Base-by-base conservation (phyloP, 1,140 invertebrate genomes). In the Lanistes nyassanus region DNA sequence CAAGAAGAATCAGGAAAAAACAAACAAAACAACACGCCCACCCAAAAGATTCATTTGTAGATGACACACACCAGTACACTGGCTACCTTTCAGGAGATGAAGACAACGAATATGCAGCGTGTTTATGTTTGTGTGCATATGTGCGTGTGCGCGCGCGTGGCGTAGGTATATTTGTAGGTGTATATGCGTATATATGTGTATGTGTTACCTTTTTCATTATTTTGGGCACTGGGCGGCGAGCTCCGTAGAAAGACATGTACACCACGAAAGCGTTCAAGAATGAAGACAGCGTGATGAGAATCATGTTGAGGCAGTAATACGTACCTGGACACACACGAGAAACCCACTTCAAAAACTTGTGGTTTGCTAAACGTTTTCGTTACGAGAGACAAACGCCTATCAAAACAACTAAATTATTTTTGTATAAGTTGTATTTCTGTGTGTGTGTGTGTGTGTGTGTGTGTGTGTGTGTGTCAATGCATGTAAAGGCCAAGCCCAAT, bases 281-380 rank as follows among this genome's bases (percentile, higher is more conserved):
- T 58, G 88, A 88, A 56, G 89, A 90, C 74, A 89, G 80, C 5
- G 89, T 89, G 47, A 90, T 90, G 66, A 90, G 80, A 29, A 88
- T 81, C 89, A 90, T 90, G 76, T 90, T 90, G 47, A 89, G 80
- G 76, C 89, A 90, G 77, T 89, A 90, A 77, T 90, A 90, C 19
- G 85, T 88, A 70, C 89, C 89, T 90, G 80, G 66, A 84, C 82
- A 64, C 16, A 68, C 2, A 47, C 1, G 2, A 47, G 42, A 6
- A 7, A 42, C 39, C 13, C 39, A 6, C 39, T 6, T 47, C 42
- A 47, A 13, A 13, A 47, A 16, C 19, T 47, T 0, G 5, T 47
- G 9, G 42, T 13, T 47, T n/a, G n/a, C n/a, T n/a, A n/a, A n/a
- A n/a, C n/a, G n/a, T n/a, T n/a, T n/a, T n/a, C n/a, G n/a, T n/a